These are phyloP conservation scores for Himalopsyche phryganea DNA, from an alignment of 1,140 invertebrate species.

Conservation along the genomic window DNA sequence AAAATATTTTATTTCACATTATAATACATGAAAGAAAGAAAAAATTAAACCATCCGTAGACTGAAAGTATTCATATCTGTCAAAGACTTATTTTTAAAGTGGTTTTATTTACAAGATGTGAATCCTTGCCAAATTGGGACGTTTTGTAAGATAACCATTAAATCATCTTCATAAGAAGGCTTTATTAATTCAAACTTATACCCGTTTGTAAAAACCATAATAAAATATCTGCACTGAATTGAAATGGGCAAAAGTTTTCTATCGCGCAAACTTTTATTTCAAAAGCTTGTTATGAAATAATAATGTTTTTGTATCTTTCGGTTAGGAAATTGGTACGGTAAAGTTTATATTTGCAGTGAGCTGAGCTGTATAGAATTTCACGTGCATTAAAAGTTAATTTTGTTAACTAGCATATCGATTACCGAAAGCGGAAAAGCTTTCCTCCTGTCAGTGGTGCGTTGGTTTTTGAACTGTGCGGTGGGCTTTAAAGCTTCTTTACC, in stretches of 20 bases:
- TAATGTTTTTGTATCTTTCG: conserved; percentile 6
- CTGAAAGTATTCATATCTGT: too few relatives aligned
- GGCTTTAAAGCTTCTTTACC: not conserved
- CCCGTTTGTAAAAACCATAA: not conserved
- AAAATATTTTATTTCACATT: too few relatives aligned
- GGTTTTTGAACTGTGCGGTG: not conserved
- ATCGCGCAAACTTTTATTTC: not conserved
- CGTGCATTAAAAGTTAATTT: conserved; percentile 31
- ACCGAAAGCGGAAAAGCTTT: not conserved
- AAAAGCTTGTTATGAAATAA: conserved; percentile 2
- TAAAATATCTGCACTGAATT: not conserved
- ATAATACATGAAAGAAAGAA: too few relatives aligned
- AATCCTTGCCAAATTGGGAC: too few relatives aligned
- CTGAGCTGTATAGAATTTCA: conserved; percentile 1
- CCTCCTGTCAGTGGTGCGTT: not conserved
- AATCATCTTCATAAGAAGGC: too few relatives aligned
- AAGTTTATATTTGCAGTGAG: not conserved
- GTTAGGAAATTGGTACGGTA: conserved; percentile 3
- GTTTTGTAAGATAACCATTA: too few relatives aligned
- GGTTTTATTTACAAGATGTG: too few relatives aligned
- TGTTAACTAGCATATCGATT: conserved; percentile 28
- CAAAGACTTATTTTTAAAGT: too few relatives aligned
- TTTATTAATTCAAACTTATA: too few relatives aligned
- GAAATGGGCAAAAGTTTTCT: too few relatives aligned
- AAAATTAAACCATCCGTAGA: too few relatives aligned